Evolutionary conservation across 2,888 invertebrate species (phyloP), one percentile per base, ranked within the genome.

Genomic region (Mycalesis mineus): DNA sequence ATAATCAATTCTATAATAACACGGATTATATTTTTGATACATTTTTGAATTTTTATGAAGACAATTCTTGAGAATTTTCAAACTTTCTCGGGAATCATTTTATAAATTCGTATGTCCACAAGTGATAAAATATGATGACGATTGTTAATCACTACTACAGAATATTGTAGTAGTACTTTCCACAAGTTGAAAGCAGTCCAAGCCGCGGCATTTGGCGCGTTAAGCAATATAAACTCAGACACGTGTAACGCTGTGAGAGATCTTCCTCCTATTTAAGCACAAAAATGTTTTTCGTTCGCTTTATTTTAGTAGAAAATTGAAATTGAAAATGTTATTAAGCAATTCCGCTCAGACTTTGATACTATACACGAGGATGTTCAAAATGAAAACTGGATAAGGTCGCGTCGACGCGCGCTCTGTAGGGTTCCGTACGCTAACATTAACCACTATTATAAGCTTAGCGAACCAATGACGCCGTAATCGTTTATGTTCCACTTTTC

Each of bases 231-330:
- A 64, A 65, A 64, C 59, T 65, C 56, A 51, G 57, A 61, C 64
- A 66, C 65, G 65, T 65, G 65, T 65, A 65, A 51, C 54, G 47
- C 50, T 59, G 58, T 57, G 59, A 58, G 52, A 57, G 57, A 60
- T 58, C 54, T 62, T 58, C 17, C 52, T 41, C 37, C 59, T 55
- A 45, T 55, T 47, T 52, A 49, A 57, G 57, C 52, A 55, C 55
- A 60, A 62, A 60, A 62, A 62, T 62, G 52, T 60, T 57, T 59
- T 60, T 57, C 54, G 48, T 57, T 60, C 48, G 55, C 55, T 55
- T 62, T 60, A 57, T 57, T 62, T 62, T 59, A 62, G 62, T 62
- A 54, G 62, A 62, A 60, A 62, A 62, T 60, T 60, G 60, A 60
- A 62, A 62, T 62, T 62, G 60, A 60, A 61, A 61, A 58, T 58